Evolutionary conservation across 2,888 invertebrate species (phyloP).

Genomic region (Dromius quadrimaculatus): DNA sequence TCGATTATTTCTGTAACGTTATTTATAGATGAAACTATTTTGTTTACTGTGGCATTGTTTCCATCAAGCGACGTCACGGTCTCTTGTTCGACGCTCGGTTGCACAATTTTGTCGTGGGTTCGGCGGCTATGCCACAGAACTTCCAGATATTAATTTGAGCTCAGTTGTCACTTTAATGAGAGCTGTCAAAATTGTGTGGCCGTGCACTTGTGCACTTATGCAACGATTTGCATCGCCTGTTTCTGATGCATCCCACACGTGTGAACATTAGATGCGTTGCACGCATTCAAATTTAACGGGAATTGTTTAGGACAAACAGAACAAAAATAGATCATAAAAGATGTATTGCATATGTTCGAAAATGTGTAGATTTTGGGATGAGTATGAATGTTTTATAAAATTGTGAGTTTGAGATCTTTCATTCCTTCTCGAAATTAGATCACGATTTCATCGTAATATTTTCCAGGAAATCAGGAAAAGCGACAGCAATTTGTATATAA

Average conservation of each 20-base stretch:
- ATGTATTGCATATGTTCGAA: no score
- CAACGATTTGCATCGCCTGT: not conserved
- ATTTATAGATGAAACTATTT: slow-evolving; percentile 20
- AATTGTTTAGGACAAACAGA: not conserved
- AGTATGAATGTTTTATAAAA: no score
- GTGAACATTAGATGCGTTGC: not conserved
- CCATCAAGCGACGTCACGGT: slow-evolving; percentile 3
- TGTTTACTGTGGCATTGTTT: slow-evolving; percentile 22
- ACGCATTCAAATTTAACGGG: not conserved
- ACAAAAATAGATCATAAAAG: no score
- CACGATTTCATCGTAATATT: slow-evolving; percentile 9
- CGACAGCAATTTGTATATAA: slow-evolving; percentile 2
- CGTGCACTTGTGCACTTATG: slow-evolving; percentile 41
- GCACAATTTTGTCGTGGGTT: not conserved
- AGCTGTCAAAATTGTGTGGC: slow-evolving; percentile 41
- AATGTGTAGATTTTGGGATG: no score
- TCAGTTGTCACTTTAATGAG: slow-evolving; percentile 40
- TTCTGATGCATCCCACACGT: not conserved
- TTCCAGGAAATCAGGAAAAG: slow-evolving; percentile 4
- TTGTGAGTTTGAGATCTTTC: not conserved
- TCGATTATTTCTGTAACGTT: slow-evolving; percentile 25
- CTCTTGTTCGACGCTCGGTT: not conserved
- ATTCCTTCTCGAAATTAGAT: not conserved
- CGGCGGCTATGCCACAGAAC: slow-evolving; percentile 9
- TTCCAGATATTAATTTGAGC: slow-evolving; percentile 27